Base-by-base conservation (phyloP, 1,140 invertebrate species). In the Anastrepha obliqua region DNA sequence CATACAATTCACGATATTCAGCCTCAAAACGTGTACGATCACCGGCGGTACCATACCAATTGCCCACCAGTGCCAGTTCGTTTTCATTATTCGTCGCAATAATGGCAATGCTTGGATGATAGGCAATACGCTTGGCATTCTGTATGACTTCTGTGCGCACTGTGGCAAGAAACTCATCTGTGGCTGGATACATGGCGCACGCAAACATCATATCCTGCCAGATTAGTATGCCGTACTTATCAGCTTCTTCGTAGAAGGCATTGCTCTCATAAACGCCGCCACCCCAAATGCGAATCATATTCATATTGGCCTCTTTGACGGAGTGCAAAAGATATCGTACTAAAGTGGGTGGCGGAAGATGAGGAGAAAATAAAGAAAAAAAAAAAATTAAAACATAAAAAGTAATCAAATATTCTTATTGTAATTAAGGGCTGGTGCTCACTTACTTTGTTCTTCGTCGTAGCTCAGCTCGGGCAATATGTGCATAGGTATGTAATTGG, bases 161-260 rank as follows among this genome's bases (percentile, higher is more conserved):
- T 13, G 94, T 96, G 3, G 93, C 89, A 2, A 99, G 93, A 93
- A 98, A 99, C 11, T 94, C 91, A 0, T 94, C 88, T 86, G 95
- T 95, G 0, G 95, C 95, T 6, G 98, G 99, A 94, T 99, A 99
- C 96, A 99, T 97, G 7, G 96, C 95, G 92, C 98, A 99, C 0
- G 99, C 99, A 94, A 99, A 99, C 97, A 99, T 99, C 89, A 99
- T 96, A 93, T 99, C 98, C 94, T 98, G 97, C 97, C 97, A 98
- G 64, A 98, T 96, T 89, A 98, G 94, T 44, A 98, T 96, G 15
- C 97, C 97, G 42, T 96, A 93, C 90, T 96, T 94, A 90, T 98
- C 97, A 88, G 97, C 97, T 47, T 97, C 93, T 86, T 97, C 94
- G 92, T 99, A 99, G 92, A 99, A 99, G 51, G 95, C 94, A 89